Evolutionary conservation across 1,140 invertebrate genomes (phyloP).

Genomic region (Helicoverpa armigera): DNA sequence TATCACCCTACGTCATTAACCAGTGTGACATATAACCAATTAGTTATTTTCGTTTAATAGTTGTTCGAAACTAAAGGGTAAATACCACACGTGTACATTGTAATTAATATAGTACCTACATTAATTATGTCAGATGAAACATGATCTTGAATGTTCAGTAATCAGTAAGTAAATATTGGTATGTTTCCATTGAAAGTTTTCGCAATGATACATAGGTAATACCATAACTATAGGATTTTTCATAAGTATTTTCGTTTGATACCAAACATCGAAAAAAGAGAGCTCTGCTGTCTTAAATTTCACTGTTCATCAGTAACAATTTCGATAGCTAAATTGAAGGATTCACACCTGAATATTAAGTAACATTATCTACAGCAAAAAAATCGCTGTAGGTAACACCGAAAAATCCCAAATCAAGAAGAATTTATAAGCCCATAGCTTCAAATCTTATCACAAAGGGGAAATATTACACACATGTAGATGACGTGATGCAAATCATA

Average conservation of each 20-base stretch:
- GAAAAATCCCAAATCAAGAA: neutral
- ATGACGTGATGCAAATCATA: conserved; percentile 42
- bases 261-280: no score
- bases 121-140: conserved; percentile 10
- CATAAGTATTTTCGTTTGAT: no score
- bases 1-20: conserved; percentile 34
- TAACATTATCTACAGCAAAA: neutral
- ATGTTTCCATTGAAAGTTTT: no score
- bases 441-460: conserved; percentile 3
- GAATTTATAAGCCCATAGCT: conserved; percentile 8
- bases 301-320: no score
- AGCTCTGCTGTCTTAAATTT: no score
- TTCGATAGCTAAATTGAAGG: no score
- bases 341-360: neutral
- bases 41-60: conserved; percentile 46
- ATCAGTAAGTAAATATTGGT: no score
- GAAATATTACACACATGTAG: conserved; percentile 39
- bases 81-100: neutral
- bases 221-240: no score
- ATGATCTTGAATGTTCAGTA: neutral
- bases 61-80: conserved; percentile 1
- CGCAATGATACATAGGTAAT: no score
- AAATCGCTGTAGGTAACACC: neutral
- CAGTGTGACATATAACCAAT: conserved; percentile 25
- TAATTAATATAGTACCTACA: conserved; percentile 1